phyloP scores from a whole-genome alignment of 1,140 invertebrate genomes.

The Littorina saxatilis region DNA sequence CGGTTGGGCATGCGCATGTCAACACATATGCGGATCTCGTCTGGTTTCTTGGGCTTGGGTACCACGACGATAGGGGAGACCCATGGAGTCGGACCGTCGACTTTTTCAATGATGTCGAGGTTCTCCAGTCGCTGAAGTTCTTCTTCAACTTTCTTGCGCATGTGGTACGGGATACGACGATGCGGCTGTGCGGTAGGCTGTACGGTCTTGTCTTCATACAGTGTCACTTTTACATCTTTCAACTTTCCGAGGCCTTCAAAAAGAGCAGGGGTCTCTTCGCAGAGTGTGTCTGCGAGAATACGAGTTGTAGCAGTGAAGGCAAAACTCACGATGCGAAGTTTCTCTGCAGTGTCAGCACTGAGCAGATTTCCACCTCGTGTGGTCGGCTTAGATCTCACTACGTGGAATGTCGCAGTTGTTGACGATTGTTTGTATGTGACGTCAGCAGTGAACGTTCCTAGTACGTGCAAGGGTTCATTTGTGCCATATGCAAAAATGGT shows the following conservation, averaged over 20 bases:
- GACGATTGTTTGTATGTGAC: background rate
- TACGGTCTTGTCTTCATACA: background rate
- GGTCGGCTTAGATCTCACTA: background rate
- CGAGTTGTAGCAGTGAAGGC: background rate
- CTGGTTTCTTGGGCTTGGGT: conserved; percentile 44
- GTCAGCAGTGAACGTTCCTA: background rate
- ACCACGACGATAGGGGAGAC: too few species aligned
- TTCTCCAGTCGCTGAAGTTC: conserved; percentile 37
- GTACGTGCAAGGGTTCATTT: background rate
- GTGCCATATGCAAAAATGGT: background rate
- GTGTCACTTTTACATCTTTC: background rate
- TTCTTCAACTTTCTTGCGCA: conserved; percentile 32
- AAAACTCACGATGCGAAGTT: background rate
- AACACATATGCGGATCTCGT: conserved; percentile 56
- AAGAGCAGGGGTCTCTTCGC: background rate
- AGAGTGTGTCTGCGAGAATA: background rate
- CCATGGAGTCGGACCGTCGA: conserved; percentile 59
- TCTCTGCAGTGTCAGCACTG: background rate
- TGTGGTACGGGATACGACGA: conserved; percentile 41
- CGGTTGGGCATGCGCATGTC: conserved; percentile 58
- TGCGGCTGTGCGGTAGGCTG: background rate
- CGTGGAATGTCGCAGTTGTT: background rate
- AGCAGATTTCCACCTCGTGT: background rate
- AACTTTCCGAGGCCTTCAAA: background rate
- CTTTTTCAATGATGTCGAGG: conserved; percentile 53